Base-by-base conservation (phyloP, 2,888 invertebrate species). In the Entomobrya proxima region DNA sequence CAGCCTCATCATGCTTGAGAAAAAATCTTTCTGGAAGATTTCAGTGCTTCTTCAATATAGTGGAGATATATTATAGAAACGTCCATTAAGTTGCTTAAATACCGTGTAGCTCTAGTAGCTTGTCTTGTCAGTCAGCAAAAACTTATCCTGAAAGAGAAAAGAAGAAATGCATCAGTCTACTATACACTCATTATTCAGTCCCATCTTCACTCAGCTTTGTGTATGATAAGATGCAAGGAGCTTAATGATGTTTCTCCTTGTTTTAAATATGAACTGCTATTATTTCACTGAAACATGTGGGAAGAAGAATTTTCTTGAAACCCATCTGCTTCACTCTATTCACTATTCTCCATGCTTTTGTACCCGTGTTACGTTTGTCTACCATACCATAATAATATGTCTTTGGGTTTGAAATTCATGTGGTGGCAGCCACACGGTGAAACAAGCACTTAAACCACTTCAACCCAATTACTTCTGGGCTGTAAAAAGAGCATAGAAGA, bases 291-390 rank as follows among this genome's bases (percentile, higher is more conserved):
- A 47, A 30, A 47, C 30, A 9, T 72, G 47, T 2, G 44, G 11
- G 21, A 24, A 27, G 21, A 30, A 47, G 24, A 11, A 40, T 37
- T 72, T 80, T 72, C 69, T 80, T 18, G 32, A 52, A 69, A 72
- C 72, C 52, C 80, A 80, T 80, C 80, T 80, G 80, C 52, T 52
- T 18, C 21, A 30, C 76, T 21, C 21, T 24, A 13, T n/a, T 67
- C 1, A 37, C 1, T 21, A 37, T 40, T 21, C 67, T 58, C 27
- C 27, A 27, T 30, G 7, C 27, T 30, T 58, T 15, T 1, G 13
- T 30, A 5, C 15, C 30, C 30, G 27, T 58, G 5, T 58, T 9
- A 3, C 15, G 52, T 7, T 6, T 52, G 4, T 4, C 15, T 11
- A 21, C 18, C n/a, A n/a, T n/a, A n/a, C n/a, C n/a, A 40, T 15